Conservation (phyloP, 2,797 vertebrate genomes). For the Cirrhinus mrigala region DNA sequence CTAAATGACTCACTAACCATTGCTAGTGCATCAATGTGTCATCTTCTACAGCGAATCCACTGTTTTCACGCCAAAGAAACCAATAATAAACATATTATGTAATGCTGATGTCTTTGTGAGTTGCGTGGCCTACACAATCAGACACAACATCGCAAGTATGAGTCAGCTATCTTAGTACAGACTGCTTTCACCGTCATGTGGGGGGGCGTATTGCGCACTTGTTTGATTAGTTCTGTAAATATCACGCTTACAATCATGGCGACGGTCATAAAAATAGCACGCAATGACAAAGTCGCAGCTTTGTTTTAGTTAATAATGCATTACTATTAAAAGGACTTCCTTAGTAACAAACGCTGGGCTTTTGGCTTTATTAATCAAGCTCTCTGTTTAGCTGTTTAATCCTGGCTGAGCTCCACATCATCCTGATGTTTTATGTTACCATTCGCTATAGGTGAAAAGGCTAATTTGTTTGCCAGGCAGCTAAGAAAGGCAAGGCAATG, state of each 20-base stretch:
- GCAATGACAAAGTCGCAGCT: neutral
- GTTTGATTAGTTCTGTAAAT: conserved; percentile 34
- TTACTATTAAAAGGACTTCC: neutral
- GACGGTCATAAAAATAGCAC: neutral
- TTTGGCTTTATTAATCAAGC: neutral
- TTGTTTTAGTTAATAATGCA: conserved; percentile 3
- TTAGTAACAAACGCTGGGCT: neutral
- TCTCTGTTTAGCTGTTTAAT: conserved; percentile 8
- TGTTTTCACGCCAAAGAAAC: neutral
- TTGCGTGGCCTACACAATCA: neutral
- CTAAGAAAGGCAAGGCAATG: neutral
- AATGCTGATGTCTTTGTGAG: conserved; percentile 3
- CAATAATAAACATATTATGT: neutral
- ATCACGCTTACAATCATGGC: neutral
- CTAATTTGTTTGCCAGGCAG: conserved; percentile 9
- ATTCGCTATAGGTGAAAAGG: conserved; percentile 7
- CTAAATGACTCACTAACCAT: neutral
- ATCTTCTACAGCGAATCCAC: neutral
- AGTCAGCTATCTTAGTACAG: conserved; percentile 8
- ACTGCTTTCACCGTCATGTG: neutral
- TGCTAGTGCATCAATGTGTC: neutral
- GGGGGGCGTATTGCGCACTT: neutral
- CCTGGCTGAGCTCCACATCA: neutral
- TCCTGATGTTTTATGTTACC: conserved; percentile 37
- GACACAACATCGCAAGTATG: neutral